These are phyloP conservation scores for Metalampra italica DNA, from an alignment of 2,888 invertebrate species.

Conservation along the genomic window DNA sequence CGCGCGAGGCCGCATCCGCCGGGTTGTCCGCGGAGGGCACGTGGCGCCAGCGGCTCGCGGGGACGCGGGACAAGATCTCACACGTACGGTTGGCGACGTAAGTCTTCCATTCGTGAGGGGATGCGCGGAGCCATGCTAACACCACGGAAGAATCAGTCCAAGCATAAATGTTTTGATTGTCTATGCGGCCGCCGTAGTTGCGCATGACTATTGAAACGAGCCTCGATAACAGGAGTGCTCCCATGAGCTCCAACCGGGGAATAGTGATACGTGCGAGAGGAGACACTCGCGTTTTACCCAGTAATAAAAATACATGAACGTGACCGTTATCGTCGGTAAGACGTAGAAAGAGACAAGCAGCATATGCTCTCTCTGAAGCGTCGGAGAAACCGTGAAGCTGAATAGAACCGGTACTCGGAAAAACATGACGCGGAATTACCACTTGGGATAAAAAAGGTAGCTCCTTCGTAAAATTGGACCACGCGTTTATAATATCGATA, in stretches of 20 bases:
- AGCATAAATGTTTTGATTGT: background rate
- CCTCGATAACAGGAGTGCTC: background rate
- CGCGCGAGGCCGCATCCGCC: background rate
- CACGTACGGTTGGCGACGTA: background rate
- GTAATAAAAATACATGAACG: background rate
- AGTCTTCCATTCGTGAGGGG: slow-evolving; percentile 8
- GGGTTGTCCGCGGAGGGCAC: background rate
- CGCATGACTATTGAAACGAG: background rate
- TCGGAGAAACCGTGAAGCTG: background rate
- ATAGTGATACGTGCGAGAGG: background rate
- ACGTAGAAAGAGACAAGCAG: background rate
- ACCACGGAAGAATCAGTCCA: background rate
- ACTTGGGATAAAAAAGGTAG: background rate
- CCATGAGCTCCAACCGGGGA: background rate
- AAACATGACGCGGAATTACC: background rate
- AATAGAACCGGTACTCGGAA: background rate
- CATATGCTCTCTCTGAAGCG: background rate
- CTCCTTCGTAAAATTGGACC: background rate
- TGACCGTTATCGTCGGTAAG: background rate
- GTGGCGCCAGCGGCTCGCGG: background rate
- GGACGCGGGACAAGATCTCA: background rate
- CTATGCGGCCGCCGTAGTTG: background rate
- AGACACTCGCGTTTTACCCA: background rate
- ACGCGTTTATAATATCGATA: background rate
- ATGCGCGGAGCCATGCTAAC: slow-evolving; percentile 8